These are phyloP conservation scores for Calypte anna DNA, from an alignment of 2,113 vertebrate genomes.

Conservation along the genomic window DNA sequence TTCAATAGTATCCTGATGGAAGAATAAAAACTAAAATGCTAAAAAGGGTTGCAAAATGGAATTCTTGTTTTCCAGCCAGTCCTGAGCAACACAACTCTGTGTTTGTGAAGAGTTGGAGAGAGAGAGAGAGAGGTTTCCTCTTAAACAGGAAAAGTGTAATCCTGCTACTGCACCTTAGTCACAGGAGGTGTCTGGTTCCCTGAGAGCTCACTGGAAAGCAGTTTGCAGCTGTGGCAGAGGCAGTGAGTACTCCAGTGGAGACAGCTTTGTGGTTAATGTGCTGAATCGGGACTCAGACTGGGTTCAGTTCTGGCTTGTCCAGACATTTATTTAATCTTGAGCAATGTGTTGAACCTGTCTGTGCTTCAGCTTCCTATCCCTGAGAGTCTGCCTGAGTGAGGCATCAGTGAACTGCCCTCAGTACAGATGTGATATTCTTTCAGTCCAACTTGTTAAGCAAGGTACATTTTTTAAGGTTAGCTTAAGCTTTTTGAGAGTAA, in stretches of 20 bases:
- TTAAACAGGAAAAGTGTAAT: not conserved
- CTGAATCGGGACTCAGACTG: constrained; percentile 37
- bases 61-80: not conserved
- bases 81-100: not conserved
- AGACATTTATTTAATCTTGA: constrained; percentile 33
- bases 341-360: constrained; percentile 27
- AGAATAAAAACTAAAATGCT: not conserved
- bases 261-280: constrained; percentile 12
- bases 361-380: not conserved
- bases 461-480: not conserved
- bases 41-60: not conserved
- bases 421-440: not conserved
- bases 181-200: not conserved
- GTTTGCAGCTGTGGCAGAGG: not conserved
- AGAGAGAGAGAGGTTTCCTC: not conserved
- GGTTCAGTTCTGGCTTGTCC: constrained; percentile 49
- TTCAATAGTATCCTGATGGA: not conserved
- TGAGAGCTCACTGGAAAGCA: rapidly evolving
- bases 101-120: not conserved
- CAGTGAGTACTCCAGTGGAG: not conserved
- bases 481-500: not conserved
- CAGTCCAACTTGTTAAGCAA: not conserved
- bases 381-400: not conserved
- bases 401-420: not conserved
- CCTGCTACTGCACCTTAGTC: not conserved